A percentile compares a stretch with the other conserved stretches of the same genome.
Conservation (phyloP, 2,113 vertebrate species). For the Hassar affinis region DNA sequence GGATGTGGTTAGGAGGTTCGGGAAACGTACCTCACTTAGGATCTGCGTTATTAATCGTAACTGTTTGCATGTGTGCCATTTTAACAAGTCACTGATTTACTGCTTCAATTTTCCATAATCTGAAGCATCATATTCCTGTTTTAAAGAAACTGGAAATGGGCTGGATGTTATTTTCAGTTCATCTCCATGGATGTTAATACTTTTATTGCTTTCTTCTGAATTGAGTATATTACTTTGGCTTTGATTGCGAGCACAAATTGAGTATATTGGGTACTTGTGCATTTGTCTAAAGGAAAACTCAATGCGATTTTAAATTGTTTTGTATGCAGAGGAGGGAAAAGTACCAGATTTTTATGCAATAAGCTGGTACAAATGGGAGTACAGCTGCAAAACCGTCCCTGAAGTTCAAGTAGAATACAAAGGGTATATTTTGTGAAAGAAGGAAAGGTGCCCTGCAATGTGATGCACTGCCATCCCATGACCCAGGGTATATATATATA, state of each 20-base stretch:
- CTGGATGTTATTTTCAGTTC: slow-evolving; percentile 8
- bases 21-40: slow-evolving; percentile 26
- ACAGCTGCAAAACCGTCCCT: not conserved
- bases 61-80: slow-evolving; percentile 37
- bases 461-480: not conserved
- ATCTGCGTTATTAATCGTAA: slow-evolving; percentile 18
- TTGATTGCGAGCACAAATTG: slow-evolving; percentile 11
- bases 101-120: not conserved
- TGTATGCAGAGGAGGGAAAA: not conserved
- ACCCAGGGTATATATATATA: not conserved
- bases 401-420: not conserved
- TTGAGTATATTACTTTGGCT: not conserved
- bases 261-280: not conserved
- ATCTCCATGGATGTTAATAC: slow-evolving; percentile 8
- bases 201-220: slow-evolving; percentile 6
- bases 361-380: not conserved
- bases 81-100: slow-evolving; percentile 26
- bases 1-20: slow-evolving; percentile 57
- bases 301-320: not conserved
- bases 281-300: not conserved
- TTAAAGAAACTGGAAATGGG: not conserved
- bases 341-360: not conserved
- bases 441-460: not conserved
- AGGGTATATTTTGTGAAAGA: not conserved
- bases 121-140: slow-evolving; percentile 9